Base-by-base conservation (phyloP, 2,797 vertebrate genomes). In the Spinus olivaceus region DNA sequence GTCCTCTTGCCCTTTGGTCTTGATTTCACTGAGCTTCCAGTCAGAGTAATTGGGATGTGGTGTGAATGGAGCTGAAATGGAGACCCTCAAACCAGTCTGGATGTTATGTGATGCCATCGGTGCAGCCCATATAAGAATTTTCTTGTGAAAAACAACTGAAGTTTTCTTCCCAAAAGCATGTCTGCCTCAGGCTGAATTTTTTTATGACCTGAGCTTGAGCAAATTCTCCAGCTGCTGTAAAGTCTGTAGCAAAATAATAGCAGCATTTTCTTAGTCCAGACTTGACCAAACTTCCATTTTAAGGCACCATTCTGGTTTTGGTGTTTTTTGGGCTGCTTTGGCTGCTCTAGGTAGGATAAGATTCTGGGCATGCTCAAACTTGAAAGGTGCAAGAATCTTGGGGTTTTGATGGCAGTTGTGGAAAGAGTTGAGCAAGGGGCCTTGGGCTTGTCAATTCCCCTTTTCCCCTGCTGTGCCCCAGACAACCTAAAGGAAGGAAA, bases 311-410 rank as follows among this genome's bases (percentile, higher is more conserved):
- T n/a, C 0, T 6, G 24, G 10, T 2, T 27, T 13, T 7, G 21
- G 10, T 37, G 7, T 0, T 14, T 10, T 39, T 56, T 9, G 13
- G 28, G 16, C 19, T 65, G 33, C 14, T 44, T 21, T 64, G 30
- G 27, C 25, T 73, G 1, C 3, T 42, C 0, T 0, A 3, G 9
- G 4, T 42, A 23, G 56, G 4, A 11, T 3, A n/a, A 9, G 16
- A 9, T 41, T 46, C 7, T 33, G 19, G 47, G 24, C 11, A 6
- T n/a, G 6, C 4, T 17, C 10, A 4, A 10, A 35, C 3, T 35
- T 12, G 9, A 4, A 19, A 21, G 19, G 7, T 50, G 6, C 17
- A 59, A 9, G 14, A 59, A 39, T 18, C 10, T 11, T 6, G 9
- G 13, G 8, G 4, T 47, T 63, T 74, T 59, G 35, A 18, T 51